Conservation (phyloP, 2,113 vertebrate species). For the Sturnira hondurensis region DNA sequence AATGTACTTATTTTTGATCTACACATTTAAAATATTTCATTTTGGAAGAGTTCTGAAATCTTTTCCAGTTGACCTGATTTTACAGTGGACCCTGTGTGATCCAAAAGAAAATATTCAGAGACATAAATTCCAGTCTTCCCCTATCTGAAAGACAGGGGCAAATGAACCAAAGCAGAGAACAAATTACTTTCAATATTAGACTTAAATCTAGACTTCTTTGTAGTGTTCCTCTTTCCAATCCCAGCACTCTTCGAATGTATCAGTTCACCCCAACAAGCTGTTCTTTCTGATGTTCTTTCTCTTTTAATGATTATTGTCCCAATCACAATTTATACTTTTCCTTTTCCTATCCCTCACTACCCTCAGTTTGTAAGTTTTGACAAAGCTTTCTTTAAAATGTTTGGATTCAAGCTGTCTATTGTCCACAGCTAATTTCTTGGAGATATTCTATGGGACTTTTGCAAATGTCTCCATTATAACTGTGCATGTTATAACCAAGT, state of each 20-base stretch:
- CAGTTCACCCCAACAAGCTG: not conserved
- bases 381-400: not conserved
- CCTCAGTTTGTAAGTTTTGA: not conserved
- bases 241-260: not conserved
- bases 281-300: not conserved
- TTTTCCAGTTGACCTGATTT: conserved; percentile 55
- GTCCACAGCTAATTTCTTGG: not conserved
- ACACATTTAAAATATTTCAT: conserved; percentile 28
- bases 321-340: not conserved
- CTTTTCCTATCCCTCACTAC: not conserved
- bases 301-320: not conserved
- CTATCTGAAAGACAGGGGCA: not conserved
- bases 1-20: conserved; percentile 39
- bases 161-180: not conserved
- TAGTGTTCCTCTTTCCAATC: not conserved
- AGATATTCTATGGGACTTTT: not conserved
- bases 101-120: not conserved
- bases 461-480: not conserved
- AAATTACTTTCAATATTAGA: not conserved
- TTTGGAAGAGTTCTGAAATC: conserved; percentile 41
- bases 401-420: not conserved
- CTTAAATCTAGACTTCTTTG: not conserved
- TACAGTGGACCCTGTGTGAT: conserved; percentile 27
- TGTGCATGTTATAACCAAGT: too few relatives aligned
- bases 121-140: not conserved